Base-by-base conservation (phyloP, 2,797 vertebrate genomes). In the Eutrigla gurnardus region DNA sequence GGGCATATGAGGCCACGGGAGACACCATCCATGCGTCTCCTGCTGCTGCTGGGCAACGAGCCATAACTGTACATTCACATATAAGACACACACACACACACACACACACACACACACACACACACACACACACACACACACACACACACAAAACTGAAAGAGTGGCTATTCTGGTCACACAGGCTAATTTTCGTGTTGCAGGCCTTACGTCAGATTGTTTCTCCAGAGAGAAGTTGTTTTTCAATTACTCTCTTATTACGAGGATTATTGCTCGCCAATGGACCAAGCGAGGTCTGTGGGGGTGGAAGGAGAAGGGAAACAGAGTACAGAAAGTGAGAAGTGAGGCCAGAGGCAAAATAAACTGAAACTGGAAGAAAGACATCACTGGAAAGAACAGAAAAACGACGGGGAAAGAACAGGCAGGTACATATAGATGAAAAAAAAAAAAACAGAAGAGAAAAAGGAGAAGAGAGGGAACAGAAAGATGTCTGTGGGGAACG, bases 261-360 rank as follows among this genome's bases (percentile, higher is more conserved):
- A 39, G 61, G 65, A 75, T 64, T 83, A 85, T 84, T 72, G 45
- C 65, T 82, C 67, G 15, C 49, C 84, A 83, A 76, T 64, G 71
- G 68, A 74, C 63, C 52, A 9, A 8, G 15, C 69, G 66, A 65
- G 65, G 69, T 80, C 50, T 6, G 49, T n/a, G 46, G 25, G 37
- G 53, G 25, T 32, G 7, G 17, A 40, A 25, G 54, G 50, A 71
- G 65, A 74, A 46, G 9, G 49, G 54, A 57, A 84, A 73, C 36
- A 6, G 35, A 36, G 53, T 10, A 25, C 2, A 52, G 46, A 77
- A 46, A 83, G 40, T 6, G 17, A 79, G 58, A 83, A 70, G 70
- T 52, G 53, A 80, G 60, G 65, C 7, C 45, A 18, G 45, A 70
- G 17, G 35, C 46, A 55, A 42, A 62, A 17, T n/a, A 53, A 39